Evolutionary conservation across 2,113 vertebrate genomes (phyloP).

Genomic region (Bolborhynchus lineola): DNA sequence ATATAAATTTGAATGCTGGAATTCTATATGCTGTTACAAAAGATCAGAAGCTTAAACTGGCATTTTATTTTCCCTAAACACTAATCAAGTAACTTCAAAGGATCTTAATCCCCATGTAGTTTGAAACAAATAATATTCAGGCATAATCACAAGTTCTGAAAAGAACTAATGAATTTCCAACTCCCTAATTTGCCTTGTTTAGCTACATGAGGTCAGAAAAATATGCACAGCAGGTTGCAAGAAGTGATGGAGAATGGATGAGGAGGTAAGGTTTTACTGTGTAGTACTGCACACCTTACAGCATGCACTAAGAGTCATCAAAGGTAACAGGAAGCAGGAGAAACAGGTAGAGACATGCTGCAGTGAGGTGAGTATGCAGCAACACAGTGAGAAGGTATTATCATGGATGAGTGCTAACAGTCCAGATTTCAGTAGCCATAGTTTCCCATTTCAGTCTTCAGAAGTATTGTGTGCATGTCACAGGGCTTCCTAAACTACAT

Average conservation of each 20-base stretch:
- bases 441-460: not conserved
- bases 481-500: not conserved
- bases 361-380: not conserved
- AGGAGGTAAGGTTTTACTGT: not conserved
- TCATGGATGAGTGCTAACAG: not conserved
- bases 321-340: not conserved
- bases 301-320: not conserved
- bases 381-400: not conserved
- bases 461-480: not conserved
- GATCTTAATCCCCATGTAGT: not conserved
- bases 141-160: not conserved
- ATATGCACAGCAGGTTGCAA: not conserved
- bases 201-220: not conserved
- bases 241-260: not conserved
- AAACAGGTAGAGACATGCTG: not conserved
- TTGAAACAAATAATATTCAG: not conserved
- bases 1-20: not conserved
- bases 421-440: not conserved
- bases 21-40: not conserved
- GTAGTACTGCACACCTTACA: not conserved
- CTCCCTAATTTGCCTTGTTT: not conserved
- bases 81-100: slow-evolving; percentile 11
- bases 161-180: not conserved
- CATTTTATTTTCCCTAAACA: not conserved
- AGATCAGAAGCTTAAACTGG: not conserved